Base-by-base conservation (phyloP, 2,797 vertebrate genomes). In the Distichodus sexfasciatus region DNA sequence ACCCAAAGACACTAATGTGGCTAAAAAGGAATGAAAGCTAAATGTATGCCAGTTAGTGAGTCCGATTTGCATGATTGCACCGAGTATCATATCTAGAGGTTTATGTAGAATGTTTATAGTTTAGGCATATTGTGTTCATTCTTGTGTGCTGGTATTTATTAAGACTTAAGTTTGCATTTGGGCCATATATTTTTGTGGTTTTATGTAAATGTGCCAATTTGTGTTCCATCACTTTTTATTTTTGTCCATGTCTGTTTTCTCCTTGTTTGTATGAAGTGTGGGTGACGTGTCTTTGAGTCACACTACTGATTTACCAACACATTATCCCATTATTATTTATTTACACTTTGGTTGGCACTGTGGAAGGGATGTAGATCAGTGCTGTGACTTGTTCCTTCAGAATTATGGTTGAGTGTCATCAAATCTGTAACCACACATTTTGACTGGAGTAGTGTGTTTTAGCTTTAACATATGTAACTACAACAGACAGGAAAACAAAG, bases 391-490 rank as follows among this genome's bases (percentile, higher is more conserved):
- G 77, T 74, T 77, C 69, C 72, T 61, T 68, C 62, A 72, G 67
- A 8, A 28, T 82, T 75, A 74, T 46, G 44, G 74, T 84, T 67
- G 74, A 53, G 72, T 67, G 54, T 62, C 68, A 72, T 74, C 74
- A 68, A 72, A 84, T 83, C 87, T 86, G 83, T 77, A 81, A 74
- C 79, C 82, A 75, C 78, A 80, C 11, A 81, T 76, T 76, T 70
- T 71, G 59, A 68, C 72, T 73, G 74, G 77, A 84, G 64, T 62
- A 47, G 72, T 82, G 71, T 85, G 84, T 74, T 84, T 33, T 79
- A 77, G 74, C 78, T 84, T 85, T 78, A 82, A 85, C 68, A 76
- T 69, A 55, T 50, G 38, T 61, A 6, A 74, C 58, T 40, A 44
- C 51, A 62, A 46, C 47, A 57, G 31, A 67, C 64, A 29, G 44